Percentiles rank a stretch among this genome's conserved stretches.
Evolutionary conservation across 2,797 vertebrate genomes (phyloP).

Genomic region (Sternarchorhynchus goeldii): DNA sequence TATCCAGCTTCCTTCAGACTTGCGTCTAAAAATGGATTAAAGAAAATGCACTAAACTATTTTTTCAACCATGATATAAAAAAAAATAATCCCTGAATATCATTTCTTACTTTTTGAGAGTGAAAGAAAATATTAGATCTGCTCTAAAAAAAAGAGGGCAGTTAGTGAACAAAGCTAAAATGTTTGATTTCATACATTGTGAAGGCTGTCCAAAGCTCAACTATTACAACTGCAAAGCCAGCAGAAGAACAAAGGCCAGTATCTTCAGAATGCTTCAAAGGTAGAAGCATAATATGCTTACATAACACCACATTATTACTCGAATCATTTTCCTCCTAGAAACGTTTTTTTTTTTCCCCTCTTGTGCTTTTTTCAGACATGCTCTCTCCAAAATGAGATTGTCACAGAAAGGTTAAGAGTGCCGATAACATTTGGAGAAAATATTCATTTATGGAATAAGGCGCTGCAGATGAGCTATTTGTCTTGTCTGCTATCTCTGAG

Average conservation of each 20-base stretch:
- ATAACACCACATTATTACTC: background rate
- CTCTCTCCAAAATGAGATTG: conserved; percentile 33
- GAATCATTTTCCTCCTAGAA: background rate
- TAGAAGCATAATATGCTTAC: background rate
- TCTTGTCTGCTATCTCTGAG: conserved; percentile 42
- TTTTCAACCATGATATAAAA: too few species aligned
- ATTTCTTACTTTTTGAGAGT: conserved; percentile 28
- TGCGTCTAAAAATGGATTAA: too few species aligned
- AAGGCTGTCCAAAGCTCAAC: conserved; percentile 11
- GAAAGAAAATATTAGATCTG: background rate
- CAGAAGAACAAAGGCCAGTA: conserved; percentile 13
- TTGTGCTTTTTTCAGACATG: background rate
- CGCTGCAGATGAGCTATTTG: conserved; percentile 32
- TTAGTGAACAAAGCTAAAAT: conserved; percentile 12
- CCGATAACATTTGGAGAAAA: conserved; percentile 10
- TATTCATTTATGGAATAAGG: conserved; percentile 37
- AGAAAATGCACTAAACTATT: too few species aligned
- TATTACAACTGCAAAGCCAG: background rate
- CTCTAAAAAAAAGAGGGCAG: conserved; percentile 30
- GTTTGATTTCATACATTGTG: conserved; percentile 10
- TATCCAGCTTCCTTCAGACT: too few species aligned
- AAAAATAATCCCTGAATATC: too few species aligned
- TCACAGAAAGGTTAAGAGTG: conserved; percentile 23
- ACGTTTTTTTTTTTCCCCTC: background rate
- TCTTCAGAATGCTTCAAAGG: background rate